phyloP scores from a whole-genome alignment of 2,797 vertebrate genomes.

The Gymnoscopelus braueri region DNA sequence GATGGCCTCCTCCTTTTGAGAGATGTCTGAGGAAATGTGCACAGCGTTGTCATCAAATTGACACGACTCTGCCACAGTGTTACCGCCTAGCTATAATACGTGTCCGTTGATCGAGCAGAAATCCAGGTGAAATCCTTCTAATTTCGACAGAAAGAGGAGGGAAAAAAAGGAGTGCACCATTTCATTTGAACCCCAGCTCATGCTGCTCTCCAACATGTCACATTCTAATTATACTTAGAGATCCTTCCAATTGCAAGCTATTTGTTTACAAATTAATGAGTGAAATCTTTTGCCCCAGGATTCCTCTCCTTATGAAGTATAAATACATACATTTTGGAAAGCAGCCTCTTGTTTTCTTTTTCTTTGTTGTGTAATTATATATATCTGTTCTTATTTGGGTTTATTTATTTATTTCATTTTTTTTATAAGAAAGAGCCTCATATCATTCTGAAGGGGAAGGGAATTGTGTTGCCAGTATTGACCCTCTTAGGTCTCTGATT shows the following conservation, averaged over 20 bases:
- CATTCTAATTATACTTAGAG: slow-evolving; percentile 42
- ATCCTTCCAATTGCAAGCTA: slow-evolving; percentile 54
- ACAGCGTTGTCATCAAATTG: slow-evolving; percentile 41
- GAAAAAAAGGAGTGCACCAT: slow-evolving; percentile 81
- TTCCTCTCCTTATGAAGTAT: slow-evolving; percentile 56
- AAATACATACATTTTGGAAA: slow-evolving; percentile 75
- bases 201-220: slow-evolving; percentile 80
- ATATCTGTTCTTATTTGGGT: slow-evolving; percentile 80
- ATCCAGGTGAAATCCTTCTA: slow-evolving; percentile 26
- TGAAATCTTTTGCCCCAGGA: slow-evolving; percentile 47
- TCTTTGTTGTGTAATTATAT: slow-evolving; percentile 60
- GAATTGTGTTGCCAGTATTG: slow-evolving; percentile 23
- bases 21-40: slow-evolving; percentile 32
- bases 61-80: slow-evolving; percentile 31
- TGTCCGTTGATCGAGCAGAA: slow-evolving; percentile 43
- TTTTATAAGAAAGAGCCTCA: slow-evolving; percentile 82
- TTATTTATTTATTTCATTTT: slow-evolving; percentile 52
- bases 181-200: slow-evolving; percentile 81
- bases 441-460: slow-evolving; percentile 65
- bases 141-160: slow-evolving; percentile 16
- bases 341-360: slow-evolving; percentile 78
- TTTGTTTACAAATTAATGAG: slow-evolving; percentile 27
- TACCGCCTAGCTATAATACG: slow-evolving; percentile 15
- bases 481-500: not conserved
- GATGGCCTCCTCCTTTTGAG: slow-evolving; percentile 26